Conservation (phyloP, 2,888 invertebrate genomes). For the Autographa pulchrina region DNA sequence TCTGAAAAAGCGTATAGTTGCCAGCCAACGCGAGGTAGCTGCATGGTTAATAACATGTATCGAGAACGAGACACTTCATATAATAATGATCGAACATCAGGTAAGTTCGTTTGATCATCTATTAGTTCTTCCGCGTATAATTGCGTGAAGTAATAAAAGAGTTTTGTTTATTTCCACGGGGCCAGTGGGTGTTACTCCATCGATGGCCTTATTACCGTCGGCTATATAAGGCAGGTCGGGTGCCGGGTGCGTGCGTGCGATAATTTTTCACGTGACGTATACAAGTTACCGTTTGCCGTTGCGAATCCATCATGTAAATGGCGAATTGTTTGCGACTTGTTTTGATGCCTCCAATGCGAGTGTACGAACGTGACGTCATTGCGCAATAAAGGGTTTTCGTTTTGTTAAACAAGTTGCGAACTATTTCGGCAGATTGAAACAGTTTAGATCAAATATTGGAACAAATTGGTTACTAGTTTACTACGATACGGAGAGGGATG, state of each 20-base stretch:
- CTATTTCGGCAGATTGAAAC: not conserved
- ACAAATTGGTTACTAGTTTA: conserved; percentile 1
- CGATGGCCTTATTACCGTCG: conserved; percentile 19
- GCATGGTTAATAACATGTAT: too few relatives aligned
- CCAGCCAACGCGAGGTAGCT: too few relatives aligned
- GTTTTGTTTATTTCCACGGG: conserved; percentile 30
- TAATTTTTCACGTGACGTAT: conserved; percentile 39
- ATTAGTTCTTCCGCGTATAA: conserved; percentile 8
- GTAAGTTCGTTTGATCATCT: too few relatives aligned
- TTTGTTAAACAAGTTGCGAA: conserved; percentile 1
- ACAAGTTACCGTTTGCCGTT: conserved; percentile 44
- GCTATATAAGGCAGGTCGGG: conserved; percentile 9
- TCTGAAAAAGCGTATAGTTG: too few relatives aligned
- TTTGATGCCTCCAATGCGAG: conserved; percentile 23
- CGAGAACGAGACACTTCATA: too few relatives aligned
- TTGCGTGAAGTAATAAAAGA: conserved; percentile 32
- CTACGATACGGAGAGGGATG: not conserved
- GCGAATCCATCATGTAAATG: conserved; percentile 32
- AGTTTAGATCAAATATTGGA: not conserved
- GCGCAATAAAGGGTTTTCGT: conserved; percentile 8
- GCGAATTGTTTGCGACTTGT: conserved; percentile 27
- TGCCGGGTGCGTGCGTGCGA: conserved; percentile 15
- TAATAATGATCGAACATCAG: too few relatives aligned
- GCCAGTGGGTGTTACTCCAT: conserved; percentile 26
- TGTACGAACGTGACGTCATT: conserved; percentile 25